These are phyloP conservation scores for Lerista edwardsae DNA, from an alignment of 2,797 vertebrate species.

Conservation along the genomic window DNA sequence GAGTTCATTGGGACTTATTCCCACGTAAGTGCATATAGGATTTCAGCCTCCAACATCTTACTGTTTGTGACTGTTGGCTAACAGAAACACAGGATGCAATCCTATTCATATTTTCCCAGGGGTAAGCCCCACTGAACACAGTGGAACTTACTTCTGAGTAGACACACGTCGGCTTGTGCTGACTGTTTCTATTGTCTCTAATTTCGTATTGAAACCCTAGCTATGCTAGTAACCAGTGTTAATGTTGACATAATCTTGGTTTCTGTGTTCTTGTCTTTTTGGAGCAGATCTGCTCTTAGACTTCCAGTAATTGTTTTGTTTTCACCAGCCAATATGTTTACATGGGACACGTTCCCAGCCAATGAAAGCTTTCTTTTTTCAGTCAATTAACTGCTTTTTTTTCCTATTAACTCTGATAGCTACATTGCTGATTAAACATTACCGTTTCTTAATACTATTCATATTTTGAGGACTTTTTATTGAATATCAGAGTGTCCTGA, in stretches of 20 bases:
- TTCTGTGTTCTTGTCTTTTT: conserved; percentile 32
- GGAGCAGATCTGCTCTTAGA: conserved; percentile 23
- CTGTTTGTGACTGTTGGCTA: conserved; percentile 48
- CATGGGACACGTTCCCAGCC: not conserved
- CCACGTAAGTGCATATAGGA: too few species aligned
- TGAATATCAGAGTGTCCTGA: not conserved
- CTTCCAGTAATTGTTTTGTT: not conserved
- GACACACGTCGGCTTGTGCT: too few species aligned
- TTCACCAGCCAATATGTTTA: conserved; percentile 23
- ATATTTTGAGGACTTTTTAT: not conserved
- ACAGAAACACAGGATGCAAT: conserved; percentile 55
- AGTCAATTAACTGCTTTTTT: not conserved
- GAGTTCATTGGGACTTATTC: too few species aligned
- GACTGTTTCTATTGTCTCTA: too few species aligned
- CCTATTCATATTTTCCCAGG: too few species aligned
- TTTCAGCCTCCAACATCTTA: not conserved
- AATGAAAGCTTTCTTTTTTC: not conserved
- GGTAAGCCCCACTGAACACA: too few species aligned
- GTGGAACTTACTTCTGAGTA: too few species aligned
- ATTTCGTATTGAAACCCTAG: conserved; percentile 27
- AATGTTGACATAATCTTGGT: conserved; percentile 48
- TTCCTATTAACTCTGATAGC: not conserved
- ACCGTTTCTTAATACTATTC: not conserved
- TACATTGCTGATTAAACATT: not conserved
- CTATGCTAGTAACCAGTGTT: conserved; percentile 12